Evolutionary conservation across 2,888 invertebrate genomes (phyloP), one percentile per base, ranked within the genome.

Genomic region (Eupithecia pulchellata): DNA sequence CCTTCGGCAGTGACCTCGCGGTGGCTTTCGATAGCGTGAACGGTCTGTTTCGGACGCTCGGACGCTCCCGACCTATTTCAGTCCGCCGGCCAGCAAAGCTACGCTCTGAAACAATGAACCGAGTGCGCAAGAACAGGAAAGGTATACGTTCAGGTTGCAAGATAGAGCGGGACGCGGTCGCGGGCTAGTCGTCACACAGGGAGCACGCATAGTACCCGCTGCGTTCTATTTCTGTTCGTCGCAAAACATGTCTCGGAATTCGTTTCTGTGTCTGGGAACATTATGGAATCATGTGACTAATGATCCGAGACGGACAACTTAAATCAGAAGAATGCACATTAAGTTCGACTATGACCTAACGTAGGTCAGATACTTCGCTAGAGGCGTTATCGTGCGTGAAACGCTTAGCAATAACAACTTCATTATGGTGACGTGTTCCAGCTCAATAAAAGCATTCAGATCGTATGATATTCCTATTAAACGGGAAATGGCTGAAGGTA

Each of bases 221-320:
- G 88, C 89, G 90, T 89, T 91, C 93, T 93, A 93, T 93, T 93
- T 93, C 87, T 88, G 92, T 85, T 79, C 92, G 92, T 92, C 93
- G 93, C 92, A 87, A 89, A 92, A 92, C 92, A 92, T 93, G 93
- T 93, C 93, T 93, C 93, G 93, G 92, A 92, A 93, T 93, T 91
- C 91, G 91, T 91, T 93, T 91, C 91, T 91, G 89, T 91, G 92
- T 93, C 93, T 92, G 91, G 90, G 88, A 91, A 89, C 89, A 92
- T 91, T 52, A 86, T 91, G 86, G 88, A 91, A 91, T 92, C 91
- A 92, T 91, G 93, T 93, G 93, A 93, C 92, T 93, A 92, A 93
- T 91, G 90, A 89, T 88, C 84, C 79, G 80, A 73, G 80, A 82
- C 69, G 72, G 34, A 61, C 58, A 69, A 73, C 57, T 68, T 69